A percentile compares a stretch with the other conserved stretches of the same genome.
Evolutionary conservation across 2,888 invertebrate genomes (phyloP).

Genomic region (Creontiades dilutus): DNA sequence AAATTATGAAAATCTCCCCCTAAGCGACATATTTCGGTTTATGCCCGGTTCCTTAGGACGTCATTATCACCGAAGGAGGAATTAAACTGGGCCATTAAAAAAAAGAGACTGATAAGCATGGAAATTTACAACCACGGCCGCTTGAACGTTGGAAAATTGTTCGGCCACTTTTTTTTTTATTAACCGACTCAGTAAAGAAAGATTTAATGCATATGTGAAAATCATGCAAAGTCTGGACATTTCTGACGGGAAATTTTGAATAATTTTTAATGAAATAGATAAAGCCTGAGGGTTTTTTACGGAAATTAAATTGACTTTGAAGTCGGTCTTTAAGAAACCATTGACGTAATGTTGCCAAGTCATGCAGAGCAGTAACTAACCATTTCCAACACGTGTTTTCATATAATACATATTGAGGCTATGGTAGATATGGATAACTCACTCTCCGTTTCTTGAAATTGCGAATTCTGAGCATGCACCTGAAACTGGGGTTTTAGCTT

Average conservation of each 20-base stretch:
- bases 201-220: constrained; percentile 11
- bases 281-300: not conserved
- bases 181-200: not conserved
- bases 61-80: constrained; percentile 27
- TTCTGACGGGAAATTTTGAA: not conserved
- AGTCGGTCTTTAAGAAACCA: too few relatives aligned
- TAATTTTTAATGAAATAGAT: constrained; percentile 1
- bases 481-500: too few relatives aligned
- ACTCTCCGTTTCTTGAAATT: too few relatives aligned
- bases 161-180: constrained; percentile 1
- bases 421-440: too few relatives aligned
- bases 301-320: not conserved
- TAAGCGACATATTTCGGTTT: constrained; percentile 13
- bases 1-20: constrained; percentile 6
- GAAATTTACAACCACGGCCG: not conserved
- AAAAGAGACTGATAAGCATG: constrained; percentile 9
- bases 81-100: constrained; percentile 13
- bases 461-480: too few relatives aligned
- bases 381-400: too few relatives aligned
- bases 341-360: not conserved
- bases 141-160: not conserved
- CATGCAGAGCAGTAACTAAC: not conserved
- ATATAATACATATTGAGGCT: too few relatives aligned
- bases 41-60: constrained; percentile 13
- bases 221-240: not conserved